Percentiles rank a stretch among this genome's conserved stretches.
Evolutionary conservation across 2,113 vertebrate genomes (phyloP).

Genomic region (Euleptes europaea): DNA sequence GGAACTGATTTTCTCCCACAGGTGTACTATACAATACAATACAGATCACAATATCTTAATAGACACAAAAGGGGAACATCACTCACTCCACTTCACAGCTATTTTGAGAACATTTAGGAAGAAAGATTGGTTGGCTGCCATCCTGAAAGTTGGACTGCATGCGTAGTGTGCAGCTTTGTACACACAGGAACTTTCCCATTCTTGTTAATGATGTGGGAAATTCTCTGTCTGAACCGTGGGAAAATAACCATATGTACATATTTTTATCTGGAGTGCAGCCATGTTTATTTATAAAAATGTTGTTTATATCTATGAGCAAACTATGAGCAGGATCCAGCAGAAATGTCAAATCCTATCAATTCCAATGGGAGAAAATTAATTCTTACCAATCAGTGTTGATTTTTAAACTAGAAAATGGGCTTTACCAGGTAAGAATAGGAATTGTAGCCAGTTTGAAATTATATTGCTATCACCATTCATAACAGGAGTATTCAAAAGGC

Average conservation of each 20-base stretch:
- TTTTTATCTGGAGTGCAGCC: neutral
- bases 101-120: neutral
- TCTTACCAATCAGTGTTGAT: neutral
- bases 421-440: neutral
- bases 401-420: neutral
- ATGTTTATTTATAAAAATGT: conserved; percentile 4
- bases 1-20: neutral
- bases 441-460: neutral
- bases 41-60: neutral
- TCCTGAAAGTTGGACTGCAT: neutral
- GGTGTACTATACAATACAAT: neutral
- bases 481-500: neutral
- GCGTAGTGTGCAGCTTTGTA: neutral
- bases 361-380: neutral
- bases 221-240: neutral
- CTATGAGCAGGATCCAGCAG: neutral
- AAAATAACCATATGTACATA: neutral
- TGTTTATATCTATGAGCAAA: neutral
- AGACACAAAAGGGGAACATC: neutral
- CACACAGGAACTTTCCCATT: neutral
- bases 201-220: neutral
- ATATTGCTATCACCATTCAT: neutral
- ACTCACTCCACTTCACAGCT: neutral
- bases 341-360: neutral
- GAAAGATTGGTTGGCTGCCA: neutral